Evolutionary conservation across 2,888 invertebrate species (phyloP), one percentile per base, ranked within the genome.

Genomic region (Andrena bucephala): DNA sequence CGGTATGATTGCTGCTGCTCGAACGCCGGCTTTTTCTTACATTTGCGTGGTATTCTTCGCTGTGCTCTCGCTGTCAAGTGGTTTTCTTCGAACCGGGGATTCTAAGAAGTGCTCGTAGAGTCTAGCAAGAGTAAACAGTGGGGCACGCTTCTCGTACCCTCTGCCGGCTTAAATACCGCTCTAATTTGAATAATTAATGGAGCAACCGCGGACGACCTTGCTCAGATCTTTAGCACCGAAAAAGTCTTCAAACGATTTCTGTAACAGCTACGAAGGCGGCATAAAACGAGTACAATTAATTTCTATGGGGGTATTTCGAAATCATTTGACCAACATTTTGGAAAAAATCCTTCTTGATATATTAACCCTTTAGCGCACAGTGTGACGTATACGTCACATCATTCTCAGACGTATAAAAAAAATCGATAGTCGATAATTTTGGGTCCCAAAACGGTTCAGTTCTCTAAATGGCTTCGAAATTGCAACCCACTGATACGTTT

Each of bases 21-120:
- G 79, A 72, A 65, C 67, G 59, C 20, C 77, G 70, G 66, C 85
- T 86, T 88, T 87, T 88, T 87, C 87, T 84, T 77, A 42, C 75
- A 72, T 76, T 81, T 77, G 73, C 81, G 66, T 52, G 69, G 71
- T 59, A 67, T 83, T 78, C 83, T 63, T 65, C 24, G 36, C 16
- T 52, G 27, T 54, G 52, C 52, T 67, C 65, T 52, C 48, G 36
- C 71, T 59, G 57, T 74, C 67, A 73, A 85, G 78, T 72, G 52
- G 65, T 75, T 86, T 86, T 88, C 87, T 86, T 33, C 74, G 87
- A 87, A 87, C 67, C 24, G 59, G 63, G 8, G 27, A 50, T 86
- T 86, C 83, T 60, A 48, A 71, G 86, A 86, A 87, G 54, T 62
- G 8, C 74, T 70, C 42, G 42, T 50, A 24, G n/a, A 20, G 27